phyloP scores from a whole-genome alignment of 2,797 vertebrate genomes.

The Sphenodon punctatus region DNA sequence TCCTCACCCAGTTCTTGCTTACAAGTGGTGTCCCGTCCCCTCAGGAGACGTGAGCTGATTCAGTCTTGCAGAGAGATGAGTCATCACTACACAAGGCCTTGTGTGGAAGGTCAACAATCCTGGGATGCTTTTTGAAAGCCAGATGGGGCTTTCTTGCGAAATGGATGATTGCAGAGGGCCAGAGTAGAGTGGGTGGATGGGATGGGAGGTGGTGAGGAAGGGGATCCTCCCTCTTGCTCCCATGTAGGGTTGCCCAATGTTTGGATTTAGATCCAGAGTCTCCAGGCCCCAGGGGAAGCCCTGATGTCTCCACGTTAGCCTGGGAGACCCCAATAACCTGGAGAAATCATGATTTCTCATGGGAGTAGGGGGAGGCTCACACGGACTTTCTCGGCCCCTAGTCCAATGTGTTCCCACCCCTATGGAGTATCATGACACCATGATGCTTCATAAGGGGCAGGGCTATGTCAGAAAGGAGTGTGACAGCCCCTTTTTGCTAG shows the following conservation, averaged over 20 bases:
- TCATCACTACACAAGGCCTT: not conserved
- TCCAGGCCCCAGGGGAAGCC: too few species aligned
- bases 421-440: too few species aligned
- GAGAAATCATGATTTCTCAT: too few species aligned
- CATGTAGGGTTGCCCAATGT: accelerated
- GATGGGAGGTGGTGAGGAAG: not conserved
- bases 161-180: not conserved
- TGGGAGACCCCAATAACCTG: too few species aligned
- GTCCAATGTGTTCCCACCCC: too few species aligned
- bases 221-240: accelerated
- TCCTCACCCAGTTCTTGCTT: not conserved
- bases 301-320: too few species aligned
- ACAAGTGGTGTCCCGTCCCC: not conserved
- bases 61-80: not conserved
- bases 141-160: not conserved
- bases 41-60: not conserved
- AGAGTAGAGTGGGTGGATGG: not conserved
- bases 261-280: too few species aligned
- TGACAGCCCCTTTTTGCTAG: too few species aligned
- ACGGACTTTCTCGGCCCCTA: too few species aligned
- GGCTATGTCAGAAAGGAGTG: too few species aligned
- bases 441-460: too few species aligned
- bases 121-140: not conserved
- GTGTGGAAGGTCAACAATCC: not conserved
- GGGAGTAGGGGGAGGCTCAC: too few species aligned